Evolutionary conservation across 2,888 invertebrate species (phyloP).

Genomic region (Zelleria hepariella): DNA sequence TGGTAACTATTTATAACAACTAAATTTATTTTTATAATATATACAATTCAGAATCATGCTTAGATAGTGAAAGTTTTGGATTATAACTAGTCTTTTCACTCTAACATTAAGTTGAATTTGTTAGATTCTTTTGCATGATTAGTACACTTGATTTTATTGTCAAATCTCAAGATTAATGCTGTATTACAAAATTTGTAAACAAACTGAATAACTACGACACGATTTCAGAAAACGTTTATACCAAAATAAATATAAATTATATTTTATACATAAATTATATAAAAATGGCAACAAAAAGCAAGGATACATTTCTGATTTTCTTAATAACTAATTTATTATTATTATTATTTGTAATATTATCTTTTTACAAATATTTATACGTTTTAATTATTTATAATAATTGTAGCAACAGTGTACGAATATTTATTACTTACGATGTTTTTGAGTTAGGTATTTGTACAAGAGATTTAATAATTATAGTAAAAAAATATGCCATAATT

Average conservation of each 20-base stretch:
- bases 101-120: background rate
- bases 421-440: conserved; percentile 2
- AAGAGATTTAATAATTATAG: too few species aligned
- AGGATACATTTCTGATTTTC: background rate
- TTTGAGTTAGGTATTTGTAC: conserved; percentile 6
- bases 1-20: background rate
- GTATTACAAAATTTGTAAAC: too few species aligned
- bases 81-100: too few species aligned
- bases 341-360: background rate
- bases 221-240: background rate
- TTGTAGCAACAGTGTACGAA: background rate
- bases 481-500: too few species aligned
- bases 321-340: background rate
- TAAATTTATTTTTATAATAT: background rate
- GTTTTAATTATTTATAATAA: background rate
- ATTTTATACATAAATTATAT: background rate
- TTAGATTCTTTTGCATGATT: background rate
- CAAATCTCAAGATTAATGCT: background rate
- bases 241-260: background rate
- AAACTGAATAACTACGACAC: background rate
- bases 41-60: background rate
- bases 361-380: background rate
- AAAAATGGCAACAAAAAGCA: conserved; percentile 8
- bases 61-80: background rate
- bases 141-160: background rate